These are phyloP conservation scores for Epiperipatus broadwayi DNA, from an alignment of 2,888 invertebrate genomes.

Conservation along the genomic window DNA sequence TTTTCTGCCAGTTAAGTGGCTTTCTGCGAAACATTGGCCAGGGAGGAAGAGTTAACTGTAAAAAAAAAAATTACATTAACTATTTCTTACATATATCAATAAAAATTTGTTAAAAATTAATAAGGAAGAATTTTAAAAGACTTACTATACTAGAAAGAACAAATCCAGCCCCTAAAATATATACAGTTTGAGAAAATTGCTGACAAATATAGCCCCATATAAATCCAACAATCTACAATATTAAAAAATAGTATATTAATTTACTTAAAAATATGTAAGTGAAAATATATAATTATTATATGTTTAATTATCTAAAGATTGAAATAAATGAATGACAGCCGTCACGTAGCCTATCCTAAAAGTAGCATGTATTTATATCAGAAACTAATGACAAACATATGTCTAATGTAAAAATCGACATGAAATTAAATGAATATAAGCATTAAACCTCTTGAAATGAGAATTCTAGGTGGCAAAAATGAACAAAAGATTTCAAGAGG, in stretches of 20 bases:
- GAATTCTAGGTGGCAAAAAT: too few species aligned
- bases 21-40: conserved; percentile 85
- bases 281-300: conserved; percentile 1
- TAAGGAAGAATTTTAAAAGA: conserved; percentile 16
- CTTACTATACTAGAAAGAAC: conserved; percentile 59
- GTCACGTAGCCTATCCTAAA: too few species aligned
- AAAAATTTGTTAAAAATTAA: conserved; percentile 8
- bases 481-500: too few species aligned
- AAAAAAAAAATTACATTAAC: conserved; percentile 17
- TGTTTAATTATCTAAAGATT: too few species aligned
- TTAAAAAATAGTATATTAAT: conserved; percentile 10
- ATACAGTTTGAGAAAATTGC: conserved; percentile 85
- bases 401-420: too few species aligned
- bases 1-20: conserved; percentile 73
- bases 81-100: conserved; percentile 14
- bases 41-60: conserved; percentile 67
- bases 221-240: conserved; percentile 50
- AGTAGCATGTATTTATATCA: too few species aligned
- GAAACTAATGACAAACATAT: too few species aligned
- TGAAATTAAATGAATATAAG: too few species aligned
- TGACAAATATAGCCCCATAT: conserved; percentile 82
- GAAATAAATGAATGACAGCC: too few species aligned
- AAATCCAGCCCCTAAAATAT: conserved; percentile 76
- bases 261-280: too few species aligned
- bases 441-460: too few species aligned